Percentiles rank a stretch among this genome's conserved stretches.
phyloP scores from a whole-genome alignment of 2,113 vertebrate species.

The Bubo bubo region DNA sequence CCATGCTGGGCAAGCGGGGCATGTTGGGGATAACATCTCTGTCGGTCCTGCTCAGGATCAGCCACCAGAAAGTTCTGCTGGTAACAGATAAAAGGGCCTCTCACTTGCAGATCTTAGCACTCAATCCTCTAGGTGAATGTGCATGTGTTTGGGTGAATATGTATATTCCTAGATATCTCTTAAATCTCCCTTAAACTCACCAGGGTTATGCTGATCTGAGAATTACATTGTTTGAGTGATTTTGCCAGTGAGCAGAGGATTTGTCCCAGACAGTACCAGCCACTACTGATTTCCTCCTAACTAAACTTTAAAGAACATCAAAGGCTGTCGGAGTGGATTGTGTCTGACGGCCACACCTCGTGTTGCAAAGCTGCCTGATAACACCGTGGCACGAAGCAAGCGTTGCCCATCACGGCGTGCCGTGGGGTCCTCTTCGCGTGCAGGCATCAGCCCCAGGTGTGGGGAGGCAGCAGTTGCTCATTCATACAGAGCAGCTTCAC shows the following conservation, averaged over 20 bases:
- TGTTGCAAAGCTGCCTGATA: fast-evolving
- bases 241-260: background rate
- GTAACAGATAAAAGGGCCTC: background rate
- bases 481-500: background rate
- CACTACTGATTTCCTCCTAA: background rate
- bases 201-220: too few species aligned
- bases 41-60: fast-evolving
- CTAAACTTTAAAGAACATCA: background rate
- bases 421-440: fast-evolving
- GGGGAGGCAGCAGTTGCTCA: background rate
- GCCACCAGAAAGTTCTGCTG: background rate
- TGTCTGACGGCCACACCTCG: fast-evolving
- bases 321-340: fast-evolving
- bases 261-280: background rate
- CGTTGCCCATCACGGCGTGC: fast-evolving
- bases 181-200: background rate
- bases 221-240: background rate
- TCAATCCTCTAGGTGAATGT: background rate
- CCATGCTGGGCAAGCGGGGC: background rate
- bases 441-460: background rate
- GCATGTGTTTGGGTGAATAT: background rate
- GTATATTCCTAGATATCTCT: fast-evolving
- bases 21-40: background rate
- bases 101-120: background rate
- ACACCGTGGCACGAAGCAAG: fast-evolving